These are phyloP conservation scores for Melopsittacus undulatus DNA, from an alignment of 2,797 vertebrate genomes.

Conservation along the genomic window DNA sequence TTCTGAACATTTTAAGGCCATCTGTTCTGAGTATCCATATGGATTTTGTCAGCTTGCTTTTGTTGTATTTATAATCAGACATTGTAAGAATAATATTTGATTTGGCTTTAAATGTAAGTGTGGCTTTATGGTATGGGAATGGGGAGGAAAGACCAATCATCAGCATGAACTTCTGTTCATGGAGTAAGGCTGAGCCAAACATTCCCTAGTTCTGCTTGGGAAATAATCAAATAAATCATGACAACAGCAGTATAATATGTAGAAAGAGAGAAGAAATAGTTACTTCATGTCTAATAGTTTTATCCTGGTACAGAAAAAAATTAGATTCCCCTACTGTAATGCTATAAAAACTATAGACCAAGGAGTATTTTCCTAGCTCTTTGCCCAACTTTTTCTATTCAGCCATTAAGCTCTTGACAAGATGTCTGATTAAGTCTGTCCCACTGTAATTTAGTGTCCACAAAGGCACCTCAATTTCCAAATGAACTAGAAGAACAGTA, in stretches of 20 bases:
- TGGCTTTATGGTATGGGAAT: not conserved
- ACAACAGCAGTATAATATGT: not conserved
- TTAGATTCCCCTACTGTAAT: not conserved
- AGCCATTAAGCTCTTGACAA: not conserved
- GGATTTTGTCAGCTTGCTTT: not conserved
- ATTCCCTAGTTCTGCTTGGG: not conserved
- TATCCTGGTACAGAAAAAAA: not conserved
- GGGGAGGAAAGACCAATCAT: not conserved
- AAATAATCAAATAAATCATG: not conserved
- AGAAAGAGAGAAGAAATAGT: not conserved
- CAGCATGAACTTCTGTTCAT: not conserved
- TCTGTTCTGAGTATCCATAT: not conserved
- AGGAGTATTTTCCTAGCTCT: not conserved
- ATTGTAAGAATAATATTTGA: not conserved
- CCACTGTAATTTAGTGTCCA: not conserved
- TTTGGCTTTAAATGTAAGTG: not conserved
- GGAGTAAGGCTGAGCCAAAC: not conserved
- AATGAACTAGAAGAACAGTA: not conserved
- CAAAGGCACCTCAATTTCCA: not conserved
- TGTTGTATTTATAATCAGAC: not conserved
- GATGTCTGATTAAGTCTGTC: not conserved
- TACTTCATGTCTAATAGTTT: not conserved
- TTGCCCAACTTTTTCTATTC: not conserved
- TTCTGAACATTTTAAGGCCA: not conserved
- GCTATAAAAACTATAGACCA: not conserved